Evolutionary conservation across 2,113 vertebrate genomes (phyloP).

Genomic region (Prinia subflava): DNA sequence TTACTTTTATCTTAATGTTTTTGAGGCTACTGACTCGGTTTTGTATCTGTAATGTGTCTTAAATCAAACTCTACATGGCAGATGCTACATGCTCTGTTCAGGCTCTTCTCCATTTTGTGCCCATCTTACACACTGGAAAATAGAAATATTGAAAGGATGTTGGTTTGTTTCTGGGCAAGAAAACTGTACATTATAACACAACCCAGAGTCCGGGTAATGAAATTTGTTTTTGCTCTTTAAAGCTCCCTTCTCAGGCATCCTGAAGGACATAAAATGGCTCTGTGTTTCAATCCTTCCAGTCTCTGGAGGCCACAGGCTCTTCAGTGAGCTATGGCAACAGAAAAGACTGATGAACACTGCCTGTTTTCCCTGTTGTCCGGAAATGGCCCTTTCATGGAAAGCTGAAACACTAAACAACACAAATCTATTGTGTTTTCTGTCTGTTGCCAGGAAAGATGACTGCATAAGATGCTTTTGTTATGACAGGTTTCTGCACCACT

Average conservation of each 20-base stretch:
- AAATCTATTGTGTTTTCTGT: background rate
- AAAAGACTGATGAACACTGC: background rate
- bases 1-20: background rate
- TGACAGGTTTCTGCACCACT: background rate
- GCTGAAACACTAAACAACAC: background rate
- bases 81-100: background rate
- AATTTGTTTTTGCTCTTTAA: background rate
- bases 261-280: background rate
- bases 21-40: background rate
- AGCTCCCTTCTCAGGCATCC: background rate
- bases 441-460: background rate
- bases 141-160: background rate
- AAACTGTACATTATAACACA: background rate
- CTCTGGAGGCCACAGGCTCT: background rate
- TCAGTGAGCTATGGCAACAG: fast-evolving
- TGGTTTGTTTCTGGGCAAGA: background rate
- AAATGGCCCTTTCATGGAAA: background rate
- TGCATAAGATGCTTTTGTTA: background rate
- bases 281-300: background rate
- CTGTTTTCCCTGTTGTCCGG: fast-evolving
- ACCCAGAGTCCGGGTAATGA: background rate
- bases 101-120: background rate
- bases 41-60: constrained; percentile 7
- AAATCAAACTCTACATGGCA: background rate
- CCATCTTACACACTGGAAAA: background rate